Evolutionary conservation across 2,888 invertebrate species (phyloP).

Genomic region (Patella caerulea): DNA sequence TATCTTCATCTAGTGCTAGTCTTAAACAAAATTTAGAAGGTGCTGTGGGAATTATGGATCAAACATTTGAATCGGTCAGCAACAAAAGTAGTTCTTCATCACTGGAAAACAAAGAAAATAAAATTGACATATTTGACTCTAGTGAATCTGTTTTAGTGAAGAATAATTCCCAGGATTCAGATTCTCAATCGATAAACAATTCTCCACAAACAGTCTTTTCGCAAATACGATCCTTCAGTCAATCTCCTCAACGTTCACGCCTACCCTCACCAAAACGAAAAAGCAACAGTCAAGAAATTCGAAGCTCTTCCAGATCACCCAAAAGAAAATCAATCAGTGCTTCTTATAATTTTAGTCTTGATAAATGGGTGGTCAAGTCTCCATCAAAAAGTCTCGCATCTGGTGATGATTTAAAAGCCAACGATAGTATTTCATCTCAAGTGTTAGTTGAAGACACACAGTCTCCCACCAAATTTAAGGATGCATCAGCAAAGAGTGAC

Average conservation of each 20-base stretch:
- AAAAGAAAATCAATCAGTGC: conserved; percentile 26
- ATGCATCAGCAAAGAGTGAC: conserved; percentile 1
- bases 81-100: conserved; percentile 23
- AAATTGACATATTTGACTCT: not conserved
- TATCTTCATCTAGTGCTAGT: not conserved
- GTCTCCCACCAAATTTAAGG: conserved; percentile 49
- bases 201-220: conserved; percentile 9
- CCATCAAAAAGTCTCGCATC: conserved; percentile 28
- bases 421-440: conserved; percentile 20
- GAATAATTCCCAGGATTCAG: not conserved
- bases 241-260: conserved; percentile 24
- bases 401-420: not conserved
- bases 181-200: not conserved
- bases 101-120: not conserved
- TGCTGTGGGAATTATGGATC: conserved; percentile 8
- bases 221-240: conserved; percentile 23
- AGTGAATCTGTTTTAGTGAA: not conserved
- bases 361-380: conserved; percentile 51
- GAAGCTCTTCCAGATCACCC: conserved; percentile 36
- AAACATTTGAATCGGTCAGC: conserved; percentile 21
- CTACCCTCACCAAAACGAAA: conserved; percentile 28
- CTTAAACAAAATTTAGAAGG: conserved; percentile 28
- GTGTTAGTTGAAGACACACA: conserved; percentile 61
- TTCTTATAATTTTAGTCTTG: conserved; percentile 37
- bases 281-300: conserved; percentile 26